Evolutionary conservation across 2,888 invertebrate genomes (phyloP).

Genomic region (Phyto melanocephala): DNA sequence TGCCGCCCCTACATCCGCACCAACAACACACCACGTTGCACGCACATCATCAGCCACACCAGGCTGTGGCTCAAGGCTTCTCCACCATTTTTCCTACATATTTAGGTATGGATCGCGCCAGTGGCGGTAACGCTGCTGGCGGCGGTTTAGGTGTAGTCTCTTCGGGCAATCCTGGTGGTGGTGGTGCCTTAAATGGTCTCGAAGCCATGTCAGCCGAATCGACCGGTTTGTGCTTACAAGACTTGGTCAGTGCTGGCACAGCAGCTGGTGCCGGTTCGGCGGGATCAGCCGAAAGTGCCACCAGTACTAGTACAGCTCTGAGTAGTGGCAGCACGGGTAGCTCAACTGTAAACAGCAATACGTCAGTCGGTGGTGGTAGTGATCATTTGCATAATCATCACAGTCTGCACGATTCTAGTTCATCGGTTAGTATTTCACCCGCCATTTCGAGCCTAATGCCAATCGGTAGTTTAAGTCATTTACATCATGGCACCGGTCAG

Average conservation of each 20-base stretch:
- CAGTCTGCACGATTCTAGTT: slow-evolving; percentile 80
- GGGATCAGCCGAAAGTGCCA: slow-evolving; percentile 74
- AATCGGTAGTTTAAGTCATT: slow-evolving; percentile 77
- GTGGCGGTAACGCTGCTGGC: slow-evolving; percentile 71
- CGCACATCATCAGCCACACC: slow-evolving; percentile 77
- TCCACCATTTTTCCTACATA: slow-evolving; percentile 78
- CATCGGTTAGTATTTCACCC: slow-evolving; percentile 82
- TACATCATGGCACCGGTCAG: slow-evolving; percentile 78
- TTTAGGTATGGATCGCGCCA: slow-evolving; percentile 77
- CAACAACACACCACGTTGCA: slow-evolving; percentile 73
- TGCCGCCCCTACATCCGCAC: slow-evolving; percentile 76
- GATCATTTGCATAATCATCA: slow-evolving; percentile 79
- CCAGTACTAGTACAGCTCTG: slow-evolving; percentile 74
- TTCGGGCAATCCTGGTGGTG: slow-evolving; percentile 68
- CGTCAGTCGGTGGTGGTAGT: slow-evolving; percentile 71
- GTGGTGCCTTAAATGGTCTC: slow-evolving; percentile 76
- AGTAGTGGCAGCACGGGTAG: slow-evolving; percentile 76
- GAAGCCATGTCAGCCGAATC: slow-evolving; percentile 81
- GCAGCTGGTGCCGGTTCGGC: slow-evolving; percentile 76
- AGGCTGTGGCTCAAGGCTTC: slow-evolving; percentile 76
- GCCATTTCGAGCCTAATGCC: slow-evolving; percentile 82
- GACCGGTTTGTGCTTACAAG: slow-evolving; percentile 84
- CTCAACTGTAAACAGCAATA: slow-evolving; percentile 75
- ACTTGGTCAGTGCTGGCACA: slow-evolving; percentile 82
- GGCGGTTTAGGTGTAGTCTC: slow-evolving; percentile 69